These are phyloP conservation scores for Brotogeris chrysoptera DNA, from an alignment of 2,797 vertebrate species.

Conservation along the genomic window DNA sequence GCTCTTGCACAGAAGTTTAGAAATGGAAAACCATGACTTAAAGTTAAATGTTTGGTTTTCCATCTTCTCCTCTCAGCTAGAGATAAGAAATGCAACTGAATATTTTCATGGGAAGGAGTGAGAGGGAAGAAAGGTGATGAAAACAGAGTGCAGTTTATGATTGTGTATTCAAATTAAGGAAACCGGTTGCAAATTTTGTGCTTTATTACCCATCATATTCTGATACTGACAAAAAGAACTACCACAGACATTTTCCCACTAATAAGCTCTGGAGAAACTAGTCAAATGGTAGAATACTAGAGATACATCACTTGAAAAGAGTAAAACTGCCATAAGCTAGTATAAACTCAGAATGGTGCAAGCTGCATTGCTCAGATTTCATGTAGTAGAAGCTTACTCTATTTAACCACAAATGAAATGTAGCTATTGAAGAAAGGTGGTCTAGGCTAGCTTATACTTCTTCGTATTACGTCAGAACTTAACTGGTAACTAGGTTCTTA, in stretches of 20 bases:
- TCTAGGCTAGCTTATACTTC: background rate
- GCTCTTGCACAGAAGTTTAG: background rate
- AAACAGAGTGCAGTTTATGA: background rate
- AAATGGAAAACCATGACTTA: conserved; percentile 16
- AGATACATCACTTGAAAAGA: background rate
- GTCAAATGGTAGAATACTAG: background rate
- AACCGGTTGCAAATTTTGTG: conserved; percentile 43
- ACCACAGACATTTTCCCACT: background rate
- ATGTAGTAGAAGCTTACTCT: background rate
- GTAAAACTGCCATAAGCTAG: background rate
- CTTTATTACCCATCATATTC: conserved; percentile 36
- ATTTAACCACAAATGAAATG: background rate
- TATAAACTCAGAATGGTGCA: background rate
- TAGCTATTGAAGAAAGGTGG: background rate
- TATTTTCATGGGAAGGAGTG: background rate
- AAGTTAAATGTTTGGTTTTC: conserved; percentile 4
- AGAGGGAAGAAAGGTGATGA: background rate
- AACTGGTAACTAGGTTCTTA: background rate
- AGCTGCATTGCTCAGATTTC: background rate
- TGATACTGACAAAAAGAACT: conserved; percentile 15
- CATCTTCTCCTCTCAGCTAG: conserved; percentile 25
- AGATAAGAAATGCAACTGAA: background rate
- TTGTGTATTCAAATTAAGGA: conserved; percentile 37
- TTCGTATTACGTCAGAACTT: background rate
- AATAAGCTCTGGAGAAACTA: background rate